Base-by-base conservation (phyloP, 2,113 vertebrate genomes). In the Equus quagga region DNA sequence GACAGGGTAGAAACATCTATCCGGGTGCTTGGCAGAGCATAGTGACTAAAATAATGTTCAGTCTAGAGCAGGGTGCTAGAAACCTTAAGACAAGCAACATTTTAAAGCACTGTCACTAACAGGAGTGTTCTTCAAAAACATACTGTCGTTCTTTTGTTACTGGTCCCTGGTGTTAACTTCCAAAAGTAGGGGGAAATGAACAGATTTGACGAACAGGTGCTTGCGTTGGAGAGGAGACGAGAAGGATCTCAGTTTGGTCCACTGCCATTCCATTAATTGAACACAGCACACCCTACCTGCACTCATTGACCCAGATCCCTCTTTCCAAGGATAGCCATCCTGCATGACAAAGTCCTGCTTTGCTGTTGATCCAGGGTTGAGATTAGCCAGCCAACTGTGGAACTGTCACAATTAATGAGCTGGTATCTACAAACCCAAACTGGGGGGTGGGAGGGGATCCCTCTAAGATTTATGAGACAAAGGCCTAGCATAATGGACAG, bases 191-290 rank as follows among this genome's bases (percentile, higher is more conserved):
- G 60, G 44, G 12, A 62, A 70, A 65, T 44, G 70, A 94, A 93
- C 88, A 96, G 89, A 95, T 94, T 75, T 89, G 67, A 49, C 64
- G 93, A 93, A 23, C 89, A 92, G 92, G 80, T 83, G 85, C 33
- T 87, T 84, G 78, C 9, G 46, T 0, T 3, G 6, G 58, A 93
- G 11, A 75, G 0, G 11, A 76, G 13, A 90, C 26, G 15, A 44
- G 58, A 75, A 56, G 19, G 15, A 26, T 75, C 41, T 91, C 5
- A 23, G 49, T 28, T 83, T 94, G 96, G 73, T 36, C 33, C 0
- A 0, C 46, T 80, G 69, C 81, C 94, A 91, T 89, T 81, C 72
- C 11, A 0, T 62, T 93, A 93, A 95, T 17, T 91, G 72, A 92
- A 69, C 70, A 65, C 56, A 76, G 24, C 33, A 51, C 23, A 67